These are phyloP conservation scores for Guaruba guarouba DNA, from an alignment of 2,113 vertebrate species.

Conservation along the genomic window DNA sequence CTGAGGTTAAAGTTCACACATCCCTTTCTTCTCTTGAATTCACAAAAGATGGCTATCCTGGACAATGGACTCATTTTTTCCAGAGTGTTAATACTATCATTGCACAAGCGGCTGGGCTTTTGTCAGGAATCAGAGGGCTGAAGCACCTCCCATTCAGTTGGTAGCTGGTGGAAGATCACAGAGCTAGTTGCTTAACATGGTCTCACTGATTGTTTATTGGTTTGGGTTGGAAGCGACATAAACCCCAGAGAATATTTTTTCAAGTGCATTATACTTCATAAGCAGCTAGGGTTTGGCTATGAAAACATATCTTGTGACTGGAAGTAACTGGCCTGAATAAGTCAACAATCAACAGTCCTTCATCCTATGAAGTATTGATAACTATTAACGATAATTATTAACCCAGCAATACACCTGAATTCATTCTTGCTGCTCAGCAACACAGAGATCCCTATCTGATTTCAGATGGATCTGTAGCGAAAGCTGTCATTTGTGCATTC, in stretches of 20 bases:
- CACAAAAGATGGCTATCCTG: background rate
- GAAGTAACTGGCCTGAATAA: background rate
- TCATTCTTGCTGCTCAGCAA: background rate
- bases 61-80: background rate
- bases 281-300: background rate
- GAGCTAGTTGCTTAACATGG: background rate
- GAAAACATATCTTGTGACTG: background rate
- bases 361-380: background rate
- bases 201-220: background rate
- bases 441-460: background rate
- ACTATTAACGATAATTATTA: background rate
- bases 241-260: background rate
- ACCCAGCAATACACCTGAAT: background rate
- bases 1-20: background rate
- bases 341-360: background rate
- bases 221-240: background rate
- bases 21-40: background rate
- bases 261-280: background rate
- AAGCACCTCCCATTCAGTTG: background rate
- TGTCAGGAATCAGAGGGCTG: background rate
- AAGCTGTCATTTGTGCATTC: background rate
- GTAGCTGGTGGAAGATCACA: background rate
- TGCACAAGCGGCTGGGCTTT: background rate
- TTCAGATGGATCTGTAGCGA: background rate
- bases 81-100: background rate